These are phyloP conservation scores for Spatulosminthurus flaviceps DNA, from an alignment of 2,888 invertebrate genomes.

Conservation along the genomic window DNA sequence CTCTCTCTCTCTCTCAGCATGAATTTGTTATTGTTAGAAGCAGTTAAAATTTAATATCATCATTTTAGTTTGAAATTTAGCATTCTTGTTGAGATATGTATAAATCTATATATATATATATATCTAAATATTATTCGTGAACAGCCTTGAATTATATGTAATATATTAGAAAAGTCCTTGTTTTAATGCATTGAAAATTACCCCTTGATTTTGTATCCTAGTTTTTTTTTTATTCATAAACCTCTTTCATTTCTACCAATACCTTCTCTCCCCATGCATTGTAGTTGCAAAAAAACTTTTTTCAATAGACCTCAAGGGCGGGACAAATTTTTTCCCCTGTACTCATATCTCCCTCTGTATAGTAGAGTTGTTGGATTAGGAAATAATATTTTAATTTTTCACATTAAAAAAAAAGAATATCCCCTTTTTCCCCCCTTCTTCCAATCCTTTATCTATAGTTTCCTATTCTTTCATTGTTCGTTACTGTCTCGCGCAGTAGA, in stretches of 20 bases:
- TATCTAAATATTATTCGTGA: constrained; percentile 1
- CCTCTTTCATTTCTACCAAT: no score
- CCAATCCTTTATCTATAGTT: neutral
- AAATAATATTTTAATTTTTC: neutral
- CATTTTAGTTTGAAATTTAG: constrained; percentile 2
- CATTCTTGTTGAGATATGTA: neutral
- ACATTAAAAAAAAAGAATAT: constrained; percentile 2
- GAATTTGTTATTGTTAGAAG: constrained; percentile 54
- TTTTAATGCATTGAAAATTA: no score
- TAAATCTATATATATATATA: no score
- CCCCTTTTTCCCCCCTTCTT: neutral
- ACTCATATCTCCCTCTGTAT: no score
- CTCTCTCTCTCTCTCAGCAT: constrained; percentile 56
- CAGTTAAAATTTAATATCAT: constrained; percentile 48
- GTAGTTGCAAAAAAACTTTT: no score
- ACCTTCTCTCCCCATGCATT: no score
- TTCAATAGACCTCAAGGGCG: no score
- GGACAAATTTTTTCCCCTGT: no score
- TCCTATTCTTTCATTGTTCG: neutral
- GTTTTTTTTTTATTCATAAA: no score
- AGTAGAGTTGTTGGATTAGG: no score
- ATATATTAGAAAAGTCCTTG: no score
- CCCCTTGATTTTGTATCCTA: constrained; percentile 5
- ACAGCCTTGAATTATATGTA: neutral
- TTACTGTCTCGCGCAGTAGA: constrained; percentile 36